phyloP scores from a whole-genome alignment of 2,888 invertebrate species.

The Caenorhabditis wallacei region DNA sequence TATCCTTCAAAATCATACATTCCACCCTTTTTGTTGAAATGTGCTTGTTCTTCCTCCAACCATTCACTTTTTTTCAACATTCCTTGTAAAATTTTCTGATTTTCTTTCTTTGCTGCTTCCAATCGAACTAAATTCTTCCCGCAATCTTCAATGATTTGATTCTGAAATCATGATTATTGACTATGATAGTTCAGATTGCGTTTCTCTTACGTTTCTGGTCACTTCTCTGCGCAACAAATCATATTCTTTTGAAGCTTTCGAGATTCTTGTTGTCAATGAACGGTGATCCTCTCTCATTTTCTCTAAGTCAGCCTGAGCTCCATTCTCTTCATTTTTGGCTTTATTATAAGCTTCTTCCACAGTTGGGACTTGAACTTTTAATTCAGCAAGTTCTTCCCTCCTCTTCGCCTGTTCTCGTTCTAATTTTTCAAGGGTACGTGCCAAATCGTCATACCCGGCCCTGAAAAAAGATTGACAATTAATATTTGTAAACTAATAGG shows the following conservation, averaged over 20 bases:
- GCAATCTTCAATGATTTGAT: conserved; percentile 9
- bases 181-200: not conserved
- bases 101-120: conserved; percentile 5
- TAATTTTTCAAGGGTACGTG: not conserved
- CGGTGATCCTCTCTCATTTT: not conserved
- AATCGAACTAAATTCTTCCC: conserved; percentile 18
- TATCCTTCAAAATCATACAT: conserved; percentile 84
- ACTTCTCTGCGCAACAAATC: conserved; percentile 57
- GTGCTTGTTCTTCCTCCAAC: conserved; percentile 89
- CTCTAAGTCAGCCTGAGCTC: not conserved
- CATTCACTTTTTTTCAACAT: conserved; percentile 85
- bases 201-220: not conserved
- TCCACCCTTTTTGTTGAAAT: conserved; percentile 87
- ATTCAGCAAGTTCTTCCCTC: not conserved
- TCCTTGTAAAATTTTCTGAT: conserved; percentile 6
- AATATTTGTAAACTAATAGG: not conserved
- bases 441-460: not conserved
- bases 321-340: not conserved
- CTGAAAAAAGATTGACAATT: not conserved
- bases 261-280: not conserved
- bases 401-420: not conserved
- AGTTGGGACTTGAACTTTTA: not conserved
- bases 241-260: conserved; percentile 34
- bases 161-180: not conserved
- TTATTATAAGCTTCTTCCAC: not conserved